Conservation (phyloP, 2,113 vertebrate genomes). For the Micronycteris hirsuta region DNA sequence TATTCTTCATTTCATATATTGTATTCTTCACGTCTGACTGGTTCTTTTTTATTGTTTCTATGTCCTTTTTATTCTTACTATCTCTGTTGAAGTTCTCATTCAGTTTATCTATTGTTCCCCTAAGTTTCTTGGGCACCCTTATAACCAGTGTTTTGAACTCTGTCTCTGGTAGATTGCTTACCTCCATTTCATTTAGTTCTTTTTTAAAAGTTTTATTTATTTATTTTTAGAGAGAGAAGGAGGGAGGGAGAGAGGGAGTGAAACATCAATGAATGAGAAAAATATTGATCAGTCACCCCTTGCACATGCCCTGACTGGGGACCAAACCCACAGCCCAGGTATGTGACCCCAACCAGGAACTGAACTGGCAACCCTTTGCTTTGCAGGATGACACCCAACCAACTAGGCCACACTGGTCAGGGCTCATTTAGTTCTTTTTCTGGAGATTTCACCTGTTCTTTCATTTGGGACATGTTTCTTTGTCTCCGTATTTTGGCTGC, state of each 20-base stretch:
- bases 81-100: not conserved
- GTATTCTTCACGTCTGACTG: not conserved
- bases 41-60: not conserved
- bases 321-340: too few species aligned
- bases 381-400: too few species aligned
- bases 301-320: too few species aligned
- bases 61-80: not conserved
- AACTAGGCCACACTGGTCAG: too few species aligned
- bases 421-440: not conserved
- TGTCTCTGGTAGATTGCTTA: not conserved
- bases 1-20: not conserved
- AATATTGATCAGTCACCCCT: too few species aligned
- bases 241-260: too few species aligned
- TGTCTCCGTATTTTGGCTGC: not conserved
- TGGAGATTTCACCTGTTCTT: not conserved
- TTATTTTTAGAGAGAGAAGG: too few species aligned
- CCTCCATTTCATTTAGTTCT: not conserved
- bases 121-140: not conserved
- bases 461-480: not conserved
- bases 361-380: too few species aligned
- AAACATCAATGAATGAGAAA: too few species aligned
- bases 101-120: not conserved
- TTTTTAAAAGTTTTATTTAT: not conserved
- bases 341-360: too few species aligned
- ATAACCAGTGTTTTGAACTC: not conserved